Evolutionary conservation across 1,140 invertebrate genomes (phyloP), one percentile per base, ranked within the genome.

Genomic region (Drosophila dunni): DNA sequence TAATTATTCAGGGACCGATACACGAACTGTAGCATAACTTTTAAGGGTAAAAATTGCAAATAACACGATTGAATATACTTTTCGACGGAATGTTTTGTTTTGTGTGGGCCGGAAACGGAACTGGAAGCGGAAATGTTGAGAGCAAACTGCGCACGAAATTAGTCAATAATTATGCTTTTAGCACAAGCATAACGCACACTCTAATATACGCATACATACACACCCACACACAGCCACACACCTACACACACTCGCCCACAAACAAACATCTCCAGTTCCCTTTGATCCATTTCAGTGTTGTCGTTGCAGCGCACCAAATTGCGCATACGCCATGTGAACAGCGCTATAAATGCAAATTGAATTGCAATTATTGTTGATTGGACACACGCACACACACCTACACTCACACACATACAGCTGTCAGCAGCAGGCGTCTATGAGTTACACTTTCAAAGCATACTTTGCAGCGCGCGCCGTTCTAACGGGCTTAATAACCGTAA

Each of bases 71-170:
- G 24, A 5, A 29, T 29, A n/a, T 58, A 17, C 17, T 45, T 36
- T 36, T 53, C 6, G 5, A 29, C 4, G 24, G 24, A 29, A 29
- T 29, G 24, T 29, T 4, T 53, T 29, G 56, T 48, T 48, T 20
- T 24, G 46, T 33, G 15, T 17, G 33, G 61, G 33, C 61, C 77
- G 77, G 70, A 64, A 60, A 63, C 62, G 74, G 63, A 75, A 76
- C 9, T 38, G 56, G 13, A 44, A 53, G 38, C 51, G 66, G 66
- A 70, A 66, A 65, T 75, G 81, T 74, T 73, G 79, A 74, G 63
- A 76, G 50, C 75, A 77, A 83, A 84, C 79, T 77, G 72, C 65
- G 77, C 81, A 46, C 51, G 60, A 75, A 83, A 84, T 83, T 79
- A 79, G 81, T 63, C 50, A 61, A 65, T 83, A 83, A 83, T 83